Base-by-base conservation (phyloP, 2,888 invertebrate species). In the Machimus atricapillus region DNA sequence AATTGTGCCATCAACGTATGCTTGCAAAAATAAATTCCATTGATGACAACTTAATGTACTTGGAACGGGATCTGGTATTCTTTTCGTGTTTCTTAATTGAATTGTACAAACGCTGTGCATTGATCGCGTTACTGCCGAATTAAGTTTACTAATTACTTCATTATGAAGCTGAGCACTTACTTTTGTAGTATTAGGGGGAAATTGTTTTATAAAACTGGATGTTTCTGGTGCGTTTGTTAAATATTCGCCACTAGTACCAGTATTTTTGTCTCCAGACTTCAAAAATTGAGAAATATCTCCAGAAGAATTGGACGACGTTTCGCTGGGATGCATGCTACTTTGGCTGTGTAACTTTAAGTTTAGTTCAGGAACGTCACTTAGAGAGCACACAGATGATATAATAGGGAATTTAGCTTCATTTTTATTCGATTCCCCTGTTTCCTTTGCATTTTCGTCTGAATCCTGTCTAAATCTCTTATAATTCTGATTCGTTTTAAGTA, bases 1-100 rank as follows among this genome's bases (percentile, higher is more conserved):
- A 0, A 92, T 90, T 27, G 88, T 90, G 0, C 90, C 90, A 16
- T 91, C 90, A 16, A 89, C 89, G 81, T 90, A 92, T 14, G 92
- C 91, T 23, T 91, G 90, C 87, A 92, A 79, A 56, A 86, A 77
- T 16, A 77, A 74, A n/a, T 78, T n/a, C 86, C 86, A 88, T 43
- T 88, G 87, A 58, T 88, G 73, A 76, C 88, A 88, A 27, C 66
- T 85, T 82, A 88, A 76, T 2, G 73, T 88, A 27, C 77, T 74
- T 56, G 89, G 76, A 9, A 86, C 91, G 1, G 92, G 92, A 0
- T 90, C 88, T 0, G 92, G 92, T 76, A 92, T 91, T 8, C 91
- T 90, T 87, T 91, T 91, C 37, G 91, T 91, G 58, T 92, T 91
- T 4, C 91, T 91, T 73, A 90, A 90, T 86, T 92, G 88, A 1